Base-by-base conservation (phyloP, 2,113 vertebrate genomes). In the Sigmodon hispidus region DNA sequence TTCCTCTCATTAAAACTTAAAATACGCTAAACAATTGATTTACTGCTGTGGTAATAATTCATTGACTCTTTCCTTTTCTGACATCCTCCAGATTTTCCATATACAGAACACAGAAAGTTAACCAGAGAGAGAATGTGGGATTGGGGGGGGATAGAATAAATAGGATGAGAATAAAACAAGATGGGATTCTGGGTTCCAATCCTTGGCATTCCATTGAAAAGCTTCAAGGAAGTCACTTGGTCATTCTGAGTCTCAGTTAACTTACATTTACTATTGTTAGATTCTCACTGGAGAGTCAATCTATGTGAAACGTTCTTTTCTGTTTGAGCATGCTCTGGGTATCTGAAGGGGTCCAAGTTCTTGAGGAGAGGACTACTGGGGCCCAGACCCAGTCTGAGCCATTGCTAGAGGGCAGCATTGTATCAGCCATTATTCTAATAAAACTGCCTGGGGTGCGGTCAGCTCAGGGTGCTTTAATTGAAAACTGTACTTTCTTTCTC, bases 321-420 rank as follows among this genome's bases (percentile, higher is more conserved):
- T 50, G 45, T 91, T 80, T 75, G 43, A 70, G 75, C 5, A 11
- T 73, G 43, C 22, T 95, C 50, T 83, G 61, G 43, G 61, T 87
- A 43, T 83, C n/a, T 26, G 43, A 72, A 76, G 48, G 21, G 61
- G n/a, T 86, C 29, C 73, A 84, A 63, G 48, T 45, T 21, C 34
- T 11, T 31, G 3, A 61, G 29, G 69, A 93, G 63, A 87, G 50
- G 19, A 90, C 76, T 93, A 43, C 75, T 59, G 45, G 43, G 57
- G 26, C 31, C 24, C 59, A 91, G 93, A 40, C 22, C 76, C 76
- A 88, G 67, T 17, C n/a, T 91, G 72, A 97, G 29, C 61, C 55
- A 94, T 95, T 96, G 95, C 97, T 97, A 97, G 94, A 96, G 93
- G 97, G 96, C 97, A 96, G 97, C 65, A 97, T 96, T 97, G 94